Evolutionary conservation across 2,888 invertebrate genomes (phyloP).

Genomic region (Phaonia tiefii): DNA sequence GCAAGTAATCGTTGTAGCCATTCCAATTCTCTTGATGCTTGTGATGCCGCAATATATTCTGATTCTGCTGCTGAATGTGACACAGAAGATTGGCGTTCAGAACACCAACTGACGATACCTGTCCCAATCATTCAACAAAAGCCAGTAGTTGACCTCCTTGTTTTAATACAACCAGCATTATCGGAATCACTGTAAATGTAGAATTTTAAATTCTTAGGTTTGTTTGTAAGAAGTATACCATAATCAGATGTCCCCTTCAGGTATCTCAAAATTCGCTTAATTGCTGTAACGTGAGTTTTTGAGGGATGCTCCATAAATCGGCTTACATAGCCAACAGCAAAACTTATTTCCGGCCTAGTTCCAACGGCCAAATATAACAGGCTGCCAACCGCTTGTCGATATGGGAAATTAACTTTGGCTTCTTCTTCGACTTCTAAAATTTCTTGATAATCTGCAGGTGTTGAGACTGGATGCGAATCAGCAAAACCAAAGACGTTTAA

Average conservation of each 20-base stretch:
- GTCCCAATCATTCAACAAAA: not conserved
- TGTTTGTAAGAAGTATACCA: too few species aligned
- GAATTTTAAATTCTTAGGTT: too few species aligned
- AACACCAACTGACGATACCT: too few species aligned
- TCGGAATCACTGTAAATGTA: not conserved
- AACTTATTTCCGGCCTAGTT: not conserved
- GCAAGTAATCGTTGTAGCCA: too few species aligned
- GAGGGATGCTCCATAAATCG: not conserved
- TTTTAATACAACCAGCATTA: not conserved
- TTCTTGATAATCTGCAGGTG: not conserved
- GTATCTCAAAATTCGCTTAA: not conserved
- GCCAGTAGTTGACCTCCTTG: not conserved
- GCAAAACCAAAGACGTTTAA: not conserved
- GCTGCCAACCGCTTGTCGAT: too few species aligned
- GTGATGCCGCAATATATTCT: too few species aligned
- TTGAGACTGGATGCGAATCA: not conserved
- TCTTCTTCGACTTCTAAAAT: not conserved
- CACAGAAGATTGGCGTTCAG: too few species aligned
- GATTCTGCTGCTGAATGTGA: too few species aligned
- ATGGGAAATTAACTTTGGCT: not conserved
- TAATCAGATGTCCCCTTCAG: not conserved
- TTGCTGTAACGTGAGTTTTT: not conserved
- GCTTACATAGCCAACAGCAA: not conserved
- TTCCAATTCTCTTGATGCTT: too few species aligned
- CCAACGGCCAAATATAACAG: not conserved